phyloP scores from a whole-genome alignment of 2,797 vertebrate species.

The Amblyopsis hoosieri region DNA sequence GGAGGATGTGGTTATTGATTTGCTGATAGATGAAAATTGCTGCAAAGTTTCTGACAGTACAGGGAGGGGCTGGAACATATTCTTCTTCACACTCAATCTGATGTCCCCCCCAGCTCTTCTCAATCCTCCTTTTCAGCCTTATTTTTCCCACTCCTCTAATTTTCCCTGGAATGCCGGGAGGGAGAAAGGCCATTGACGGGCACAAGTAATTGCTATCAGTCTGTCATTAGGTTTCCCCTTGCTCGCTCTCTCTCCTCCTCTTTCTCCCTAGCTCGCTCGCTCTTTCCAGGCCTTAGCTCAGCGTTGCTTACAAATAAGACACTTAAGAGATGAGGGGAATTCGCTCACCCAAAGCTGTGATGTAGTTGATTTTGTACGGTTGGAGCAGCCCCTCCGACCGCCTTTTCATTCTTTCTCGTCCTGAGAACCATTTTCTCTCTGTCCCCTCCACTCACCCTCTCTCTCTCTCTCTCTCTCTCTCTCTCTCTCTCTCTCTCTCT shows the following conservation, averaged over 20 bases:
- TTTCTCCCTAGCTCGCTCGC: conserved; percentile 48
- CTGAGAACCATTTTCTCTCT: conserved; percentile 87
- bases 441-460: conserved; percentile 71
- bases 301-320: conserved; percentile 84
- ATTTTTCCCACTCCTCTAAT: conserved; percentile 76
- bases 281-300: conserved; percentile 69
- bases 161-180: conserved; percentile 75
- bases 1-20: conserved; percentile 77
- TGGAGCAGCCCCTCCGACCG: conserved; percentile 85
- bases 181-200: conserved; percentile 72
- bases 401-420: conserved; percentile 89
- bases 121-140: conserved; percentile 53
- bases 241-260: conserved; percentile 36
- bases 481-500: conserved; percentile 53
- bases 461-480: conserved; percentile 76
- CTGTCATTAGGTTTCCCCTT: conserved; percentile 76
- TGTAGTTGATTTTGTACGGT: conserved; percentile 95
- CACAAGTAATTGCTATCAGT: conserved; percentile 84
- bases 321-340: conserved; percentile 85
- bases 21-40: conserved; percentile 61
- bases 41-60: conserved; percentile 67
- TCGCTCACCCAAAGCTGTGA: conserved; percentile 85
- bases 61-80: conserved; percentile 56
- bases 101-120: conserved; percentile 44
- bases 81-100: conserved; percentile 66